phyloP scores from a whole-genome alignment of 2,888 invertebrate species.

The Sphaerophoria taeniata region DNA sequence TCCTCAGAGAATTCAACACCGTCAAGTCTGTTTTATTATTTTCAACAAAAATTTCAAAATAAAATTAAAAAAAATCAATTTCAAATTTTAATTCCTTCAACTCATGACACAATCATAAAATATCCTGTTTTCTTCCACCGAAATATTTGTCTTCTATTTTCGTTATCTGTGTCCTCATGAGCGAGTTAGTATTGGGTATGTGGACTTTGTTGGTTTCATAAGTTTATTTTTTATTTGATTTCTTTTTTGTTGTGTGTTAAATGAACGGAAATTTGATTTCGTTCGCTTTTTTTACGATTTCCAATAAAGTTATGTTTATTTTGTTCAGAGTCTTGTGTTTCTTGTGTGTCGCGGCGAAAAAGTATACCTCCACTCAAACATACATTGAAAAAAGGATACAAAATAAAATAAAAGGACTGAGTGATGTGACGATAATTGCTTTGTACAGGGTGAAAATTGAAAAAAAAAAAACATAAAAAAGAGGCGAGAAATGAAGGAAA shows the following conservation, averaged over 20 bases:
- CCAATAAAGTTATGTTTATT: constrained; percentile 55
- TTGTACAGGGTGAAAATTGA: neutral
- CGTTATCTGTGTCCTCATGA: neutral
- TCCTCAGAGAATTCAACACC: no score
- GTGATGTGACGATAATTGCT: constrained; percentile 31
- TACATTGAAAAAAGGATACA: neutral
- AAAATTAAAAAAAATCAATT: constrained; percentile 56
- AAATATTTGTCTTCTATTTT: neutral
- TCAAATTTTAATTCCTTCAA: constrained; percentile 54
- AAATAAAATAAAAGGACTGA: neutral
- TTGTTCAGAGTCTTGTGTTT: constrained; percentile 20
- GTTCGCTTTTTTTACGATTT: constrained; percentile 20
- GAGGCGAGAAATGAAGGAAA: neutral
- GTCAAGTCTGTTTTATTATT: no score
- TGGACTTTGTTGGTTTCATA: neutral
- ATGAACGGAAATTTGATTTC: constrained; percentile 63
- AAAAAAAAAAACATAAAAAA: neutral
- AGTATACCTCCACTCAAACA: neutral
- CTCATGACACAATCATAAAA: constrained; percentile 58
- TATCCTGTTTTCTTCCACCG: constrained; percentile 34
- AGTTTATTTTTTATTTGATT: neutral
- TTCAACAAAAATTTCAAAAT: no score
- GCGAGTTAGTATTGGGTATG: neutral
- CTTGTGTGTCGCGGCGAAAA: neutral
- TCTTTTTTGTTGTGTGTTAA: constrained; percentile 21